Conservation (phyloP, 53 echinoderm and acorn worm species). For the Echinarachnius parma region DNA sequence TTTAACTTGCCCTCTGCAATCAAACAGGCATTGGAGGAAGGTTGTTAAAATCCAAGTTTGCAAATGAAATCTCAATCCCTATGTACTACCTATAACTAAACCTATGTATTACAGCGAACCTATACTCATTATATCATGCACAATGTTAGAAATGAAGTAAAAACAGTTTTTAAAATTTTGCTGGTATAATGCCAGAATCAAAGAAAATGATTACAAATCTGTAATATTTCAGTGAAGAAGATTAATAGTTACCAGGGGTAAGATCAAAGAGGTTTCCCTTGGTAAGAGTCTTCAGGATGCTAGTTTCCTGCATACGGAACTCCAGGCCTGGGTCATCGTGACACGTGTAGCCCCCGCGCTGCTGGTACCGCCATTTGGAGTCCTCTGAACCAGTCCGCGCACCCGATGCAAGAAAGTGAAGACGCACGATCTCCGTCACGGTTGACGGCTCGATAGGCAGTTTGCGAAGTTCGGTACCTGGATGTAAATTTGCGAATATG, state of each 20-base stretch:
- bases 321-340: conserved; percentile 88
- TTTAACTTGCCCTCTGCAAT: conserved; percentile 70
- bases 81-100: too few relatives aligned
- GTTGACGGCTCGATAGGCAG: conserved; percentile 81
- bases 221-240: too few relatives aligned
- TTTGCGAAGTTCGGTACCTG: conserved; percentile 70
- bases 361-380: conserved; percentile 89
- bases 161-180: too few relatives aligned
- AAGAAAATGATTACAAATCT: too few relatives aligned
- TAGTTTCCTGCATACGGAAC: conserved; percentile 83
- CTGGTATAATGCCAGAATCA: too few relatives aligned
- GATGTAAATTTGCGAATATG: too few relatives aligned
- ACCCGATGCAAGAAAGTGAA: conserved; percentile 85
- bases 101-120: too few relatives aligned
- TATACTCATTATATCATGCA: too few relatives aligned
- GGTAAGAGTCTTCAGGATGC: conserved; percentile 75
- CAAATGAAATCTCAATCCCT: too few relatives aligned
- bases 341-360: conserved; percentile 84
- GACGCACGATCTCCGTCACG: conserved; percentile 80
- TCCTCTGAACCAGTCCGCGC: conserved; percentile 70
- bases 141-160: too few relatives aligned
- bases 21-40: background rate
- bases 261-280: conserved; percentile 88
- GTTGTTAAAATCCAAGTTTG: background rate
- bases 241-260: conserved; percentile 67